Evolutionary conservation across 1,140 invertebrate species (phyloP), one percentile per base, ranked within the genome.

Genomic region (Monomorium pharaonis): DNA sequence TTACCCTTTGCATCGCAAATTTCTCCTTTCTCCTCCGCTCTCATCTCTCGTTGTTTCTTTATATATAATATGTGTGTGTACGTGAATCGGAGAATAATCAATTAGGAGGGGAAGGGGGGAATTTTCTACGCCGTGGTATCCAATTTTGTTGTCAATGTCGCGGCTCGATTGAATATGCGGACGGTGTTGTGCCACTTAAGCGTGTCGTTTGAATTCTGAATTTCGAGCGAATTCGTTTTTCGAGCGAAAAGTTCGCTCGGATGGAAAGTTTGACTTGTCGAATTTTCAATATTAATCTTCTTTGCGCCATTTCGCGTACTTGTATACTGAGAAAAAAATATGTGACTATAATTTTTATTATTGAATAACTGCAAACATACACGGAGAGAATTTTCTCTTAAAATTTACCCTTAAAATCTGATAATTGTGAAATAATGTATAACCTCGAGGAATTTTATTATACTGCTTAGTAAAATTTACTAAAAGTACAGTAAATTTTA

Each of bases 91-190:
- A 27, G 33, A 58, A 24, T 63, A 81, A 81, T 58, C 51, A 21
- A 30, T 37, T 69, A 67, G 63, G n/a, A 16, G n/a, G 44, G 33
- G 44, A 58, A 54, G 63, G n/a, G 10, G n/a, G 44, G 44, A 56
- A 58, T 81, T 81, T 56, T 56, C 37, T 21, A 10, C 14, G 18
- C 37, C 27, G 5, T 2, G 21, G 21, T 14, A n/a, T 24, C 12
- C 37, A 12, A 24, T 65, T 76, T 42, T 60, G 9, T 27, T 42
- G n/a, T 10, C 63, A 18, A 24, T 16, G 47, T 37, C 65, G 21
- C 30, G 24, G 7, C n/a, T 74, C 65, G 67, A 80, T 62, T 72
- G 7, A 70, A 62, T 62, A 44, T 27, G 56, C 75, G 18, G 24
- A 21, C 69, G 24, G 16, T 47, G 69, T 30, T 21, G 69, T 12